These are phyloP conservation scores for Tringa solitaria DNA, from an alignment of 2,113 vertebrate genomes.

Conservation along the genomic window DNA sequence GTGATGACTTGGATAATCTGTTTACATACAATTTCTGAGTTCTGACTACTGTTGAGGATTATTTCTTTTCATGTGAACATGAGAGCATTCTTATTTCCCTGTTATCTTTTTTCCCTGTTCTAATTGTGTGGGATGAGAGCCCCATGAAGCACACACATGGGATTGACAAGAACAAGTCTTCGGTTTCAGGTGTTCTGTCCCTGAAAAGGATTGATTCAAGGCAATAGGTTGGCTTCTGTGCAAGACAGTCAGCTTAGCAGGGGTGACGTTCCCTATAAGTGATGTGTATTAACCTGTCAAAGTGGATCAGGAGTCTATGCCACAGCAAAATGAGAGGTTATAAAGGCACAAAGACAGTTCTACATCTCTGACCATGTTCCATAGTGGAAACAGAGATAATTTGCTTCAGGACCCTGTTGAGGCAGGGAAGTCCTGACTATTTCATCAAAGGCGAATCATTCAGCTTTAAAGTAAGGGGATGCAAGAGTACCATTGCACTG, in stretches of 20 bases:
- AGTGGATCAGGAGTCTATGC: conserved; percentile 16
- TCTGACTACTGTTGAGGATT: not conserved
- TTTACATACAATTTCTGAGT: not conserved
- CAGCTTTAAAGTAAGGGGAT: not conserved
- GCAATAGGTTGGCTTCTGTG: conserved; percentile 10
- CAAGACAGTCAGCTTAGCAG: conserved; percentile 25
- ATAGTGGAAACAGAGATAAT: not conserved
- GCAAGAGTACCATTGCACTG: not conserved
- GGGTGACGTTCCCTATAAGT: not conserved
- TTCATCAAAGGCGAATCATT: not conserved
- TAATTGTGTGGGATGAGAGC: not conserved
- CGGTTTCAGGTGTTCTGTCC: not conserved
- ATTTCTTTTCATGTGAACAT: not conserved
- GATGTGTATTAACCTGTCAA: conserved; percentile 50
- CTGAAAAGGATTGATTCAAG: conserved; percentile 16
- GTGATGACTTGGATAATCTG: not conserved
- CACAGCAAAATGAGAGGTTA: conserved; percentile 17
- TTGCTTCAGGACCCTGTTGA: not conserved
- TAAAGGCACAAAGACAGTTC: conserved; percentile 19
- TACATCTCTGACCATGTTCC: not conserved
- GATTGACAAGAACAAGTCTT: not conserved
- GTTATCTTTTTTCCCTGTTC: not conserved
- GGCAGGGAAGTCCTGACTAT: not conserved
- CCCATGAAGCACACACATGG: not conserved
- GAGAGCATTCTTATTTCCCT: not conserved